Evolutionary conservation across 1,140 invertebrate species (phyloP).

Genomic region (Lepidostoma basale): DNA sequence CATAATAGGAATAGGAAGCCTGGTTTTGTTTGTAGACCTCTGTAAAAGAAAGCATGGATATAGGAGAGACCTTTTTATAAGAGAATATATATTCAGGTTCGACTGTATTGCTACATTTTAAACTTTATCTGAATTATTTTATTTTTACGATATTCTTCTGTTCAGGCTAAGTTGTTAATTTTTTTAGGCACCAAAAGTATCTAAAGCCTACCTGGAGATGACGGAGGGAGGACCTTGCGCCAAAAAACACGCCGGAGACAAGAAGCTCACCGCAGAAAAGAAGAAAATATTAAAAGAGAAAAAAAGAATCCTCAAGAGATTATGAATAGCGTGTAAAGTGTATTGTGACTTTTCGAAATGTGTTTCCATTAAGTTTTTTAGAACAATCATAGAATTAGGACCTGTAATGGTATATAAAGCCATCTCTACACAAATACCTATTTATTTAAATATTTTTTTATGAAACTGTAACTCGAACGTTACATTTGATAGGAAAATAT

Average conservation of each 20-base stretch:
- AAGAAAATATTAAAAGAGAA: constrained; percentile 82
- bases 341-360: constrained; percentile 14
- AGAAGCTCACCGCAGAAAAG: constrained; percentile 78
- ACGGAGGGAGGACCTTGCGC: constrained; percentile 69
- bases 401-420: constrained; percentile 12
- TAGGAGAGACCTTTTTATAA: no score
- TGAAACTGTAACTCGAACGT: background rate
- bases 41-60: no score
- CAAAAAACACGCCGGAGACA: constrained; percentile 84
- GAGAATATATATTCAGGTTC: no score
- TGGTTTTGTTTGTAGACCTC: no score
- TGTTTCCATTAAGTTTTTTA: constrained; percentile 30
- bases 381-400: constrained; percentile 17
- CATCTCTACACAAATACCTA: constrained; percentile 7
- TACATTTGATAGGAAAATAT: constrained; percentile 4
- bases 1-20: no score
- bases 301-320: constrained; percentile 85
- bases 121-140: constrained; percentile 12
- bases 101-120: no score
- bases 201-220: constrained; percentile 53
- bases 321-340: constrained; percentile 65
- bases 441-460: constrained; percentile 19
- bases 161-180: background rate
- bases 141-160: background rate
- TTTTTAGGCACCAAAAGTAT: constrained; percentile 54